A percentile compares a stretch with the other conserved stretches of the same genome.
Evolutionary conservation across 2,113 vertebrate species (phyloP).

Genomic region (Bothrops jararaca): DNA sequence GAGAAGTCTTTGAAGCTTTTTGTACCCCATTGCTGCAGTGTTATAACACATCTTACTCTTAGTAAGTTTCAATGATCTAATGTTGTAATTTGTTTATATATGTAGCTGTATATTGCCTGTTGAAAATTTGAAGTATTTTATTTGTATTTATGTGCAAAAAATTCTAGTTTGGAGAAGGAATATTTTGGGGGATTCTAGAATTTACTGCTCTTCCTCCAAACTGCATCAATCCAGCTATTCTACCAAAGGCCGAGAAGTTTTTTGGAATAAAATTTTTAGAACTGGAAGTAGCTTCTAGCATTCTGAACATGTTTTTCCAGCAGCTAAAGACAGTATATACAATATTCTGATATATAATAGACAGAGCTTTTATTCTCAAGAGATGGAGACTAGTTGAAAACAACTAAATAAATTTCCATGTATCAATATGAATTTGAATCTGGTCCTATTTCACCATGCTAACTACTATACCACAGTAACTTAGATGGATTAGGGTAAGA

Average conservation of each 20-base stretch:
- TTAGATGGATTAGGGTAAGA: not conserved
- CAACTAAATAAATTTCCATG: not conserved
- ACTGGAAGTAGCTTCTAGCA: not conserved
- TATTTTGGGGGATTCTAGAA: not conserved
- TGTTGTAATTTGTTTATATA: slow-evolving; percentile 19
- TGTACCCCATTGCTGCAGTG: slow-evolving; percentile 92
- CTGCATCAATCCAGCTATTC: not conserved
- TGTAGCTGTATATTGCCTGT: not conserved
- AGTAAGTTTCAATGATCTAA: slow-evolving; percentile 78
- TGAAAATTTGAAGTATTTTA: not conserved
- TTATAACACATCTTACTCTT: slow-evolving; percentile 89
- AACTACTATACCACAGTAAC: not conserved
- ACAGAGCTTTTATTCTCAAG: not conserved
- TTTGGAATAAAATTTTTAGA: not conserved
- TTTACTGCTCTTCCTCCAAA: not conserved
- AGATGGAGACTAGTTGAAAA: not conserved
- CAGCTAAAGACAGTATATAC: not conserved
- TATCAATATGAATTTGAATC: not conserved
- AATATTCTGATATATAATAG: not conserved
- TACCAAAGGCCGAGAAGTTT: not conserved
- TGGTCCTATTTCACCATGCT: not conserved
- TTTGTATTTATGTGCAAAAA: not conserved
- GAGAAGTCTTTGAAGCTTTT: slow-evolving; percentile 91
- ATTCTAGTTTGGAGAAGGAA: not conserved
- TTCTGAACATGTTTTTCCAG: not conserved